Base-by-base conservation (phyloP, 2,888 invertebrate species). In the Xestia xanthographa region DNA sequence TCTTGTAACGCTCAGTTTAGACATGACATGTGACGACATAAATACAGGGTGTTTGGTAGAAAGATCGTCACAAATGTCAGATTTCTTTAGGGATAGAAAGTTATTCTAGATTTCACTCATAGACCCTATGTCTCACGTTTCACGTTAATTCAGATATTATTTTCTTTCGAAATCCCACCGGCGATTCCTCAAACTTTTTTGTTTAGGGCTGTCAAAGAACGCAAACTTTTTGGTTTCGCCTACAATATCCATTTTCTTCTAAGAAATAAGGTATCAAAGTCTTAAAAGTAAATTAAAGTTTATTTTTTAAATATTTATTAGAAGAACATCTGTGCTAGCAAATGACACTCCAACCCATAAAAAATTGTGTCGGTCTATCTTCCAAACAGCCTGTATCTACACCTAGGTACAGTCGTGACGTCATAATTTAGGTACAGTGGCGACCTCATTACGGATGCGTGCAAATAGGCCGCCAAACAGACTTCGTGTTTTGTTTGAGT, bases 361-460 rank as follows among this genome's bases (percentile, higher is more conserved):
- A n/a, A 41, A 63, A 14, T 41, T n/a, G n/a, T 41, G 14, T 14
- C 3, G 8, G 8, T 63, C 8, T 9, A 0, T n/a, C n/a, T 63
- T n/a, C 1, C n/a, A 63, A 63, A 41, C 41, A 63, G 0, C 14
- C 63, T 41, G 63, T 63, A 14, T 5, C 26, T 26, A 22, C 0
- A 63, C n/a, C 14, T 63, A 56, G 53, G 29, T 67, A 75, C 38
- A 77, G 17, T 66, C 12, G 12, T 71, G 79, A 80, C 77, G 65
- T 74, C 63, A 76, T n/a, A 56, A 43, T 29, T 50, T 58, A 72
- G 43, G 67, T 71, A 74, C 77, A 48, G 62, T 72, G 43, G 63
- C 50, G 83, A 74, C 86, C 86, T 86, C 84, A 82, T 85, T 85
- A 86, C 72, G 67, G 70, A 78, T 75, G 75, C 75, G 81, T 73